Evolutionary conservation across 1,140 invertebrate genomes (phyloP).

Genomic region (Anoplolepis gracilipes): DNA sequence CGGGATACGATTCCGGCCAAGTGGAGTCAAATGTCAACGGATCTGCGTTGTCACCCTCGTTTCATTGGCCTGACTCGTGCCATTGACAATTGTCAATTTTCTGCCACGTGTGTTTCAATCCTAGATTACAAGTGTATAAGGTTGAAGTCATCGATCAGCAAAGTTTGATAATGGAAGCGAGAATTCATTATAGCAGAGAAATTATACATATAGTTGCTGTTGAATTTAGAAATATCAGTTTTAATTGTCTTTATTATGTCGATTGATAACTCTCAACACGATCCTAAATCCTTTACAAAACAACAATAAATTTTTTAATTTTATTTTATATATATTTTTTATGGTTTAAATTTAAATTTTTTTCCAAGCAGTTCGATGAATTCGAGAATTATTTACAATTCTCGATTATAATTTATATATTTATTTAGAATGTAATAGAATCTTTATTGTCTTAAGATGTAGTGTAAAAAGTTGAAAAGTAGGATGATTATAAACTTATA

Average conservation of each 20-base stretch:
- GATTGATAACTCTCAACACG: neutral
- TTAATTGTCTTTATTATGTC: neutral
- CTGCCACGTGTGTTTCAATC: constrained; percentile 61
- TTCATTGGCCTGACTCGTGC: constrained; percentile 38
- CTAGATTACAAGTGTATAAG: constrained; percentile 60
- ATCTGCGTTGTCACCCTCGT: constrained; percentile 76
- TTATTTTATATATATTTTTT: neutral
- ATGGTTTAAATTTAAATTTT: neutral
- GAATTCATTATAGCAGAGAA: constrained; percentile 21
- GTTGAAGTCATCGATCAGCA: constrained; percentile 22
- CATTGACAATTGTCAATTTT: constrained; percentile 20
- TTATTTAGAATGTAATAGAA: neutral
- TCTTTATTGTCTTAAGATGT: neutral
- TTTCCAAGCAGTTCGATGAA: neutral
- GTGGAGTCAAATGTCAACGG: constrained; percentile 81
- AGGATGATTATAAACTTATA: neutral
- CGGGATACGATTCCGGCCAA: constrained; percentile 61
- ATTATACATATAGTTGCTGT: constrained; percentile 11
- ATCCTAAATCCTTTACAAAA: neutral
- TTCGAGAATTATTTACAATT: neutral
- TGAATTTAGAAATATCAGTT: constrained; percentile 14
- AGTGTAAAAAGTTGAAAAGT: neutral
- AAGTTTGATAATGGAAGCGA: constrained; percentile 10
- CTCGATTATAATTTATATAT: neutral
- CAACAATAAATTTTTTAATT: neutral